phyloP scores from a whole-genome alignment of 2,113 vertebrate genomes.

The Hirundichthys speculiger region DNA sequence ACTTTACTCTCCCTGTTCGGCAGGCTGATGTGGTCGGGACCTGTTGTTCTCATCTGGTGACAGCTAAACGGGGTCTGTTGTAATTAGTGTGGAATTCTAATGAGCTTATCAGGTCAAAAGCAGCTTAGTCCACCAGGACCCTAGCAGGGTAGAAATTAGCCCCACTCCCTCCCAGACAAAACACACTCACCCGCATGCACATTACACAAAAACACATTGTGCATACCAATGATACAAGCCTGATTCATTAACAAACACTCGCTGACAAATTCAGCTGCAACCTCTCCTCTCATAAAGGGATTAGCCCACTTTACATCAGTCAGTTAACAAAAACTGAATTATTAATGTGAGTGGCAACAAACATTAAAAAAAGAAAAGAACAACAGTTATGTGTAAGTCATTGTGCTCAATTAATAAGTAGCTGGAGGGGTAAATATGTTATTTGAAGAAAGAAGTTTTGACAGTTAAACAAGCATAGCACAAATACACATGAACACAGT shows the following conservation, averaged over 20 bases:
- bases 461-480: constrained; percentile 18
- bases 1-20: constrained; percentile 22
- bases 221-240: constrained; percentile 72
- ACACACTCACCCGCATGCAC: constrained; percentile 44
- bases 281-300: constrained; percentile 70
- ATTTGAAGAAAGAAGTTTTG: constrained; percentile 29
- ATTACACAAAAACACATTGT: constrained; percentile 70
- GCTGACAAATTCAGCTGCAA: constrained; percentile 63
- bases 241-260: constrained; percentile 75
- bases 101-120: constrained; percentile 86
- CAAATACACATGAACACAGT: constrained; percentile 2
- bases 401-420: constrained; percentile 51
- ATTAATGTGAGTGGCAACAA: constrained; percentile 65
- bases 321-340: constrained; percentile 65
- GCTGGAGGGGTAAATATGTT: constrained; percentile 31
- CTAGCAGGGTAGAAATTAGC: constrained; percentile 77
- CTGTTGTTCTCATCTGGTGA: constrained; percentile 72
- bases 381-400: constrained; percentile 45
- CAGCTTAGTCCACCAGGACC: constrained; percentile 81
- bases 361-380: constrained; percentile 38
- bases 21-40: constrained; percentile 49
- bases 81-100: constrained; percentile 85
- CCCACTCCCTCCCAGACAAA: constrained; percentile 57
- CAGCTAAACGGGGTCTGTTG: constrained; percentile 70
- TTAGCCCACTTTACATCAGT: constrained; percentile 76